phyloP scores from a whole-genome alignment of 2,888 invertebrate genomes.

The Mongoloraphidia duomilia region DNA sequence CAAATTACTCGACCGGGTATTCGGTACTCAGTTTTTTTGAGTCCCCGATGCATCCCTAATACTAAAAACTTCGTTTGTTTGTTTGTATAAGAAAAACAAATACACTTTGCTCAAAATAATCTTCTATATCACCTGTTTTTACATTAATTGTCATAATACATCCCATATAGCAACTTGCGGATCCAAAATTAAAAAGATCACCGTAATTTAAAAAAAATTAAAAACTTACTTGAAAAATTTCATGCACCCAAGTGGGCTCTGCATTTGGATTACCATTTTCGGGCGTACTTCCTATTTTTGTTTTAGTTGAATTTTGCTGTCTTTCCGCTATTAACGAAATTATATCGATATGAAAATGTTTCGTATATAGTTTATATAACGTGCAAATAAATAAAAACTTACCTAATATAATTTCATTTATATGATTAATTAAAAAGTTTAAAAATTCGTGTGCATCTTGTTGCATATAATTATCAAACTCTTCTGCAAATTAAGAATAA shows the following conservation, averaged over 20 bases:
- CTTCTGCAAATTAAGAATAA: constrained; percentile 49
- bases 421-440: constrained; percentile 96
- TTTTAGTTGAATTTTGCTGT: constrained; percentile 53
- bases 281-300: constrained; percentile 35
- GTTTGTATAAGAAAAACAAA: too few relatives aligned
- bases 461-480: constrained; percentile 99
- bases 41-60: too few relatives aligned
- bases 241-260: constrained; percentile 98
- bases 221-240: constrained; percentile 74
- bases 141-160: too few relatives aligned
- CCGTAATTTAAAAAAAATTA: too few relatives aligned
- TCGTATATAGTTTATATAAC: neutral
- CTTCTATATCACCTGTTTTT: too few relatives aligned
- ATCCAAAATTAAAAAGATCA: too few relatives aligned
- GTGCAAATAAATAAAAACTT: constrained; percentile 25
- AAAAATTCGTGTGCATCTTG: constrained; percentile 99
- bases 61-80: too few relatives aligned
- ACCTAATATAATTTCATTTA: constrained; percentile 94
- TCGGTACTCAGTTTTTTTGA: too few relatives aligned
- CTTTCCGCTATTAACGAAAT: constrained; percentile 46
- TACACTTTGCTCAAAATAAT: too few relatives aligned
- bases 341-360: constrained; percentile 3
- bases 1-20: too few relatives aligned
- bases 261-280: constrained; percentile 44
- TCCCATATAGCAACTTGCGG: too few relatives aligned